Conservation (phyloP, 1,140 invertebrate genomes). For the Macrostomum lignano region DNA sequence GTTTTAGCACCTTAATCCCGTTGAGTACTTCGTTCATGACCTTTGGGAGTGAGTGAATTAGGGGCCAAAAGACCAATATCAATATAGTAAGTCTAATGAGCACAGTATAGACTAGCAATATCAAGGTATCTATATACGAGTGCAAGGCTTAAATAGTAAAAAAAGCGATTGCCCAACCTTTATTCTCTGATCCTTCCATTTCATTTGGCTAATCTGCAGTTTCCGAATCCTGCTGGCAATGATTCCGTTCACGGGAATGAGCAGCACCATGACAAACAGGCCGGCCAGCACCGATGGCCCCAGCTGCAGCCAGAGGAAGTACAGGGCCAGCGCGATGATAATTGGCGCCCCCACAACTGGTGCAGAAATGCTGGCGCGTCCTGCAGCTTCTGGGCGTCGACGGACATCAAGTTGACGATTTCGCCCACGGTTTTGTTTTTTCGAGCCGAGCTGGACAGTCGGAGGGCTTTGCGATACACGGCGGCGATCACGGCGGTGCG, state of each 20-base stretch:
- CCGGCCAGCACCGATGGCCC: constrained; percentile 26
- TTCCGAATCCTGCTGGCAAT: constrained; percentile 2
- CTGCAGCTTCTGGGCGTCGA: constrained; percentile 12
- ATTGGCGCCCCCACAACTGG: constrained; percentile 79
- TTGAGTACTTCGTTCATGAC: constrained; percentile 21
- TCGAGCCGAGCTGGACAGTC: not conserved
- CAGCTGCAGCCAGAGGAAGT: constrained; percentile 54
- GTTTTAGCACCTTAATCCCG: constrained; percentile 25
- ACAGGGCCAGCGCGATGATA: constrained; percentile 55
- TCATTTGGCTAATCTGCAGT: constrained; percentile 2
- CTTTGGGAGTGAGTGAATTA: too few species aligned
- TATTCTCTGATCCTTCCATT: not conserved
- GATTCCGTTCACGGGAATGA: constrained; percentile 29
- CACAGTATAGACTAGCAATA: too few species aligned
- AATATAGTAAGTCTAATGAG: too few species aligned
- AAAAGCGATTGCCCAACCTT: not conserved
- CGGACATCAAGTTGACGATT: not conserved
- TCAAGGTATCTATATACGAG: constrained; percentile 30
- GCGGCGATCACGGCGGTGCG: constrained; percentile 63
- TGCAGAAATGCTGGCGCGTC: constrained; percentile 45
- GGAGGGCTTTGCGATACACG: constrained; percentile 53
- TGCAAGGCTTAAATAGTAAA: not conserved
- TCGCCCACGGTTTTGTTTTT: not conserved
- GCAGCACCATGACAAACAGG: constrained; percentile 24
- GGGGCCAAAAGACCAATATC: too few species aligned